phyloP scores from a whole-genome alignment of 1,140 invertebrate species.

The Pseudomyrmex cubaensis region DNA sequence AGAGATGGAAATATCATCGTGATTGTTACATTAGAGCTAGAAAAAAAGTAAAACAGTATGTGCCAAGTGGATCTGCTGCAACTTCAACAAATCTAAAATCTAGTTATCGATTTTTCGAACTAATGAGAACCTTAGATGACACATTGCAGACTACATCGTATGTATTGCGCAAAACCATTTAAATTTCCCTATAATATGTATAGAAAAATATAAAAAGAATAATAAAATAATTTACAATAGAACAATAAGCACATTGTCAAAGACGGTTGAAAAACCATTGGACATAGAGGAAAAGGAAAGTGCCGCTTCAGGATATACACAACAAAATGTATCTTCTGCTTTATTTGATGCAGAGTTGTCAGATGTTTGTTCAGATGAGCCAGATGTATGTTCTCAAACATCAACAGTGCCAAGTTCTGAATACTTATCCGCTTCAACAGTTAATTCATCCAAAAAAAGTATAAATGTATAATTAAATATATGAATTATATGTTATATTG shows the following conservation, averaged over 20 bases:
- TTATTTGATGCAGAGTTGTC: no score
- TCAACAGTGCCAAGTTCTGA: no score
- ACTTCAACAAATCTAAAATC: background rate
- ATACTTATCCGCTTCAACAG: no score
- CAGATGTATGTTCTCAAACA: no score
- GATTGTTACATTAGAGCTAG: background rate
- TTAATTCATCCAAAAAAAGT: no score
- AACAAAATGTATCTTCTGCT: no score
- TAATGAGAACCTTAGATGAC: constrained; percentile 12
- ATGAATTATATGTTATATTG: background rate
- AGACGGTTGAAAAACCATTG: background rate
- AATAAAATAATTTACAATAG: background rate
- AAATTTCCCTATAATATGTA: background rate
- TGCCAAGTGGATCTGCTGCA: constrained; percentile 2
- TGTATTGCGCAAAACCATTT: background rate
- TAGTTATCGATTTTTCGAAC: constrained; percentile 11
- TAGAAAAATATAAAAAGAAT: background rate
- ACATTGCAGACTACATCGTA: background rate
- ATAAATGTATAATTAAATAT: background rate
- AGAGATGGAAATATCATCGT: constrained; percentile 5
- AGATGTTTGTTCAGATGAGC: no score
- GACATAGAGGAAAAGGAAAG: background rate
- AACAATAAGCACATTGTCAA: constrained; percentile 8
- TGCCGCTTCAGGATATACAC: background rate
- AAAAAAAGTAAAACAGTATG: background rate